A percentile compares a stretch with the other conserved stretches of the same genome.
Conservation (phyloP, 2,113 vertebrate genomes). For the Herpailurus yagouaroundi region DNA sequence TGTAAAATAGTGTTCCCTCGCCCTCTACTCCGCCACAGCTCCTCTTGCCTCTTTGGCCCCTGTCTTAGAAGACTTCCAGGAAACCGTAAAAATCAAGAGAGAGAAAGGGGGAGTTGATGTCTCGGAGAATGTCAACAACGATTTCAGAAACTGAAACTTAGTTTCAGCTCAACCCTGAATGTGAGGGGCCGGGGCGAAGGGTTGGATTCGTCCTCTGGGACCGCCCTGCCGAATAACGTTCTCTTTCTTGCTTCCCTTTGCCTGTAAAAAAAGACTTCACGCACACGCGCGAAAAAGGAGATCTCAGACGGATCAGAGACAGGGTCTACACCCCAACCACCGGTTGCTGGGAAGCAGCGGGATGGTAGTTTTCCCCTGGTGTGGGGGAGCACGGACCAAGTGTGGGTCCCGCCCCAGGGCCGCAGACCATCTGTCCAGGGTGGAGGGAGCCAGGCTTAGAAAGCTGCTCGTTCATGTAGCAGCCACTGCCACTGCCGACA, state of each 20-base stretch:
- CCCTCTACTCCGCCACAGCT: background rate
- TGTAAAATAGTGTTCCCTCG: background rate
- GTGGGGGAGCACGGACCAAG: background rate
- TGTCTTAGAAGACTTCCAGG: background rate
- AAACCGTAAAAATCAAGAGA: background rate
- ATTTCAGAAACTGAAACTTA: background rate
- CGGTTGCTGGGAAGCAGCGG: background rate
- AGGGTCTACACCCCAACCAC: background rate
- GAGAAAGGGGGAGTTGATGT: background rate
- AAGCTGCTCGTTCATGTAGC: background rate
- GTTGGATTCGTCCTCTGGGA: background rate
- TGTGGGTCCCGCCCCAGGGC: background rate
- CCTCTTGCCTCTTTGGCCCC: background rate
- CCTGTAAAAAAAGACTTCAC: background rate
- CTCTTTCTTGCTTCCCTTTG: background rate
- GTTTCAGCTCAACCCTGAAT: background rate
- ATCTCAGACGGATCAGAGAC: background rate
- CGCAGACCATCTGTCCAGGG: background rate
- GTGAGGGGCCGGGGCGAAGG: too few relatives aligned
- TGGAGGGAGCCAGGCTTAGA: background rate
- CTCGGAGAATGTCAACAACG: background rate
- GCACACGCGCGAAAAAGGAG: background rate
- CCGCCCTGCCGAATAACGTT: too few relatives aligned
- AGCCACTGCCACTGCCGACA: background rate
- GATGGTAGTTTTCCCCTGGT: background rate